Evolutionary conservation across 1,140 invertebrate genomes (phyloP).

Genomic region (Lamellibrachia luymesi): DNA sequence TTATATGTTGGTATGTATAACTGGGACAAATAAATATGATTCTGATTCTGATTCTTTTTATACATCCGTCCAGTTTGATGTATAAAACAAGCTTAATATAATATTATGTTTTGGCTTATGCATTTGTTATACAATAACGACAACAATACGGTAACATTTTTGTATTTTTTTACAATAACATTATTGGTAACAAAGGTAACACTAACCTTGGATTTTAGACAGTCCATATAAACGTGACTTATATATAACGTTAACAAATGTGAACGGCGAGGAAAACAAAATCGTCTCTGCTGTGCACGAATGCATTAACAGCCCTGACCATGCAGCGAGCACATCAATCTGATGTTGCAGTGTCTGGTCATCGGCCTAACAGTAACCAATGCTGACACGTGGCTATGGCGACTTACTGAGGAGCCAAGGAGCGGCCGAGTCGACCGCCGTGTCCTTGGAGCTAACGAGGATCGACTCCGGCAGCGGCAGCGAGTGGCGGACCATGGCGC

Average conservation of each 20-base stretch:
- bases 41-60: not conserved
- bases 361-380: not conserved
- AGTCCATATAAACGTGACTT: not conserved
- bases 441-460: conserved; percentile 85
- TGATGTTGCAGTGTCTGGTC: not conserved
- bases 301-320: not conserved
- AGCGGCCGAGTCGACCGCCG: conserved; percentile 79
- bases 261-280: too few species aligned
- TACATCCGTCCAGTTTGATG: not conserved
- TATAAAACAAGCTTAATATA: not conserved
- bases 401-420: conserved; percentile 93
- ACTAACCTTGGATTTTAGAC: not conserved
- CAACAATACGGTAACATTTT: not conserved
- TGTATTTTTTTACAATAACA: not conserved
- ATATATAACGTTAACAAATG: too few species aligned
- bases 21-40: too few species aligned
- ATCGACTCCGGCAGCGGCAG: conserved; percentile 96
- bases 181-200: not conserved
- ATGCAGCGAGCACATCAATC: not conserved
- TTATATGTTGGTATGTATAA: too few species aligned
- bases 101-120: too few species aligned
- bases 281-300: not conserved
- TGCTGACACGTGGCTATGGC: not conserved
- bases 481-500: conserved; percentile 98
- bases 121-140: too few species aligned